These are phyloP conservation scores for Pachydiplax longipennis DNA, from an alignment of 2,888 invertebrate species.

Conservation along the genomic window DNA sequence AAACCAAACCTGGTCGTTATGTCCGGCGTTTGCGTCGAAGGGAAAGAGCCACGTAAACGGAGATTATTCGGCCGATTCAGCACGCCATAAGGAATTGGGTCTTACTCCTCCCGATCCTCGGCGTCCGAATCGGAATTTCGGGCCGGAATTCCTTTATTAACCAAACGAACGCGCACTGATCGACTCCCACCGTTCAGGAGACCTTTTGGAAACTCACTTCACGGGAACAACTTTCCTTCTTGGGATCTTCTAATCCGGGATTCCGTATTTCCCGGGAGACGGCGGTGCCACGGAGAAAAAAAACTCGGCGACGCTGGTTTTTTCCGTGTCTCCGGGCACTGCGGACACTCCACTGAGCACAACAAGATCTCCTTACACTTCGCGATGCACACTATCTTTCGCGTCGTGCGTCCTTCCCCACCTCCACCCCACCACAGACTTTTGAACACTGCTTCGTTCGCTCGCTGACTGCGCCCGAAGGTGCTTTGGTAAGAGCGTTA, in stretches of 20 bases:
- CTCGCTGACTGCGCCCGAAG: neutral
- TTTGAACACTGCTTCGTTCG: neutral
- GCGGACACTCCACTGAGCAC: neutral
- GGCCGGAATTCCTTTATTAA: neutral
- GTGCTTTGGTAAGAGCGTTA: neutral
- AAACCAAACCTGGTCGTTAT: neutral
- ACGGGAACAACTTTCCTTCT: neutral
- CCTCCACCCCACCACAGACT: neutral
- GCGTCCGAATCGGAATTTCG: neutral
- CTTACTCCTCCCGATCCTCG: neutral
- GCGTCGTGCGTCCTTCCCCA: neutral
- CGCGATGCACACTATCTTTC: neutral
- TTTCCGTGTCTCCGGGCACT: neutral
- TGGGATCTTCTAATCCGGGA: neutral
- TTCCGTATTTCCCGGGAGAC: neutral
- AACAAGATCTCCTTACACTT: neutral
- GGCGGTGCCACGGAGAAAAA: neutral
- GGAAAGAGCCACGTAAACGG: neutral
- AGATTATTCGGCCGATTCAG: neutral
- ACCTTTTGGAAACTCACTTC: conserved; percentile 4
- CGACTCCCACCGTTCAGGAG: neutral
- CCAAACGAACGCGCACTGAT: neutral
- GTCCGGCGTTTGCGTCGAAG: neutral
- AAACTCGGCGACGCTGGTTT: neutral
- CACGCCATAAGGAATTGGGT: neutral